Conservation (phyloP, 2,888 invertebrate genomes). For the Phoenoteleia sp. region DNA sequence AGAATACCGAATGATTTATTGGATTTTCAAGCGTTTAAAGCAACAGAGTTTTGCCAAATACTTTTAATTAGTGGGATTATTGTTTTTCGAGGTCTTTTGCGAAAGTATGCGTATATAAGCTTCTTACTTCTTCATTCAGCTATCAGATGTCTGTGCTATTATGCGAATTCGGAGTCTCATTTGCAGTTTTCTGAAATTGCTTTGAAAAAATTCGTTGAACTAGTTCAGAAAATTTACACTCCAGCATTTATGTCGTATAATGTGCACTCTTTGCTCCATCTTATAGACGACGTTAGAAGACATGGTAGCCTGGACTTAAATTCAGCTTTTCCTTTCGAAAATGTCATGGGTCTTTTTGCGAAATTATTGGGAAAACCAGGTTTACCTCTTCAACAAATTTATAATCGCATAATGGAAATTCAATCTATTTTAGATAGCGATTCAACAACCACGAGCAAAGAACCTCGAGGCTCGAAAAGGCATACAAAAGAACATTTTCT, state of each 20-base stretch:
- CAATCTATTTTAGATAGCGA: neutral
- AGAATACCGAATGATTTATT: constrained; percentile 69
- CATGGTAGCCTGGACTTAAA: neutral
- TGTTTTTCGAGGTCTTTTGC: constrained; percentile 65
- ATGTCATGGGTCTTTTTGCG: constrained; percentile 9
- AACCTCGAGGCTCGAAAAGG: neutral
- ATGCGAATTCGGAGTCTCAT: neutral
- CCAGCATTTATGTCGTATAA: constrained; percentile 7
- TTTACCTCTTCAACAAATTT: constrained; percentile 17
- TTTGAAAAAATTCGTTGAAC: constrained; percentile 8
- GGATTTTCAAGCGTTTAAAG: constrained; percentile 70
- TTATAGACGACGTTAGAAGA: constrained; percentile 8
- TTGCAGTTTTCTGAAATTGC: neutral
- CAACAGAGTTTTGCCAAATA: constrained; percentile 75
- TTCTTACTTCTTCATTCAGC: constrained; percentile 47
- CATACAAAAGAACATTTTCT: constrained; percentile 16
- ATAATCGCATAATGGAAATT: neutral
- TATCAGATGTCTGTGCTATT: constrained; percentile 7
- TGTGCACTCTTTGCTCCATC: neutral
- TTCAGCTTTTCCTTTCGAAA: constrained; percentile 38
- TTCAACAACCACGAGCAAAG: neutral
- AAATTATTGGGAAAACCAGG: constrained; percentile 3
- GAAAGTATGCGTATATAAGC: constrained; percentile 24
- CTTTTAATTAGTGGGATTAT: constrained; percentile 74
- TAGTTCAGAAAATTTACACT: constrained; percentile 15